Conservation (phyloP, 1,140 invertebrate species). For the Artemia franciscana region DNA sequence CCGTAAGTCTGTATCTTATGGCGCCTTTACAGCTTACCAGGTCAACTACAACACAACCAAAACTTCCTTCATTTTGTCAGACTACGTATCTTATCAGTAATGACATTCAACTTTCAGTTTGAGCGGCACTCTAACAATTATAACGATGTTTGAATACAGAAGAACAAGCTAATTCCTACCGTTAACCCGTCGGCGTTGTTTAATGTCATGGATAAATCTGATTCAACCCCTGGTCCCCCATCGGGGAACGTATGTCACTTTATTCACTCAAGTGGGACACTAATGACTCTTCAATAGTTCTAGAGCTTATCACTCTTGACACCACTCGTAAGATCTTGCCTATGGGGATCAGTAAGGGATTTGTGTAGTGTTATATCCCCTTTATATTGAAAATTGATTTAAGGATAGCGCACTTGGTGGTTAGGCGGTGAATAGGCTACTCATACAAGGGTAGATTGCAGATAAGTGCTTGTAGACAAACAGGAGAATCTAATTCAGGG, state of each 20-base stretch:
- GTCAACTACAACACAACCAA: no score
- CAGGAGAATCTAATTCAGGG: background rate
- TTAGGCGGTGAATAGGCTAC: background rate
- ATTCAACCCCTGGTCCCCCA: background rate
- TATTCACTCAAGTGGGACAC: background rate
- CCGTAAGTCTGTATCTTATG: no score
- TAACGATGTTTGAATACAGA: no score
- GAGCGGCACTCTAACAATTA: no score
- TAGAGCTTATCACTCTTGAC: background rate
- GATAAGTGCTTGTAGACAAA: background rate
- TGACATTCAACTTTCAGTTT: no score
- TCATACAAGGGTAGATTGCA: background rate
- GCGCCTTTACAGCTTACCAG: no score
- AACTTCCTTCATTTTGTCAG: no score
- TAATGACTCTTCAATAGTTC: background rate
- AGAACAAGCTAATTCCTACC: no score
- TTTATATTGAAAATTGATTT: background rate
- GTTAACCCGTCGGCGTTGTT: background rate
- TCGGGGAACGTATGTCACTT: background rate
- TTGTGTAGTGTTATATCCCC: background rate
- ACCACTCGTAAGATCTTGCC: background rate
- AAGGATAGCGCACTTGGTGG: background rate
- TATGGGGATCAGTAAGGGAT: background rate
- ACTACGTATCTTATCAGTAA: no score
- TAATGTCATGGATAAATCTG: background rate